Conservation (phyloP, 2,888 invertebrate genomes). For the Melangyna quadrimaculata region DNA sequence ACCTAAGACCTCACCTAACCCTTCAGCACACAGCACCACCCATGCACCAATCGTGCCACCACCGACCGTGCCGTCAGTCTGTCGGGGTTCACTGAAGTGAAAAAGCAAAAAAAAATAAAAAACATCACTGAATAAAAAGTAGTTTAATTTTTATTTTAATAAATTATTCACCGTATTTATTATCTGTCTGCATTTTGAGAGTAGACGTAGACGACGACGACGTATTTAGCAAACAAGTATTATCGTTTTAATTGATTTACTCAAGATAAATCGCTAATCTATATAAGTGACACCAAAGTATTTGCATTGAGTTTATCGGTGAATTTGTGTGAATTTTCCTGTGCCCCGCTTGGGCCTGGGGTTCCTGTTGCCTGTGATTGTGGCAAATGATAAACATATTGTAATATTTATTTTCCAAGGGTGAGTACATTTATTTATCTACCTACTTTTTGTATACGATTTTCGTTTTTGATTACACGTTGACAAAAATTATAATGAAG, state of each 20-base stretch:
- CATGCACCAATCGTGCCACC: neutral
- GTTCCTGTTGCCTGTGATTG: constrained; percentile 17
- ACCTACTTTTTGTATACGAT: neutral
- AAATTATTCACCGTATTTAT: neutral
- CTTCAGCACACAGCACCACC: neutral
- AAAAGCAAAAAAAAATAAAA: neutral
- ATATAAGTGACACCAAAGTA: constrained; percentile 62
- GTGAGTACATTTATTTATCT: too few species aligned
- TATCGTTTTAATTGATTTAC: constrained; percentile 69
- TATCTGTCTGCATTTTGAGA: neutral
- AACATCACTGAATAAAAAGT: neutral
- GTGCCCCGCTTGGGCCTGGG: neutral
- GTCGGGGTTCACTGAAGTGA: constrained; percentile 1
- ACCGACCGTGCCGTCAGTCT: neutral
- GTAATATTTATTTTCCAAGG: constrained; percentile 34
- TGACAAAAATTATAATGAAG: neutral
- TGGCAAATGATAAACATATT: constrained; percentile 67
- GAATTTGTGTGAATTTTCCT: constrained; percentile 9
- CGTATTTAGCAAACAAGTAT: constrained; percentile 42
- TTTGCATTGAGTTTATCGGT: constrained; percentile 53
- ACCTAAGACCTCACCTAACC: too few species aligned
- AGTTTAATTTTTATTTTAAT: neutral
- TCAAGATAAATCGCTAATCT: constrained; percentile 54
- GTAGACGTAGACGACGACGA: constrained; percentile 2
- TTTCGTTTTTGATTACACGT: neutral